These are phyloP conservation scores for Acropora yongei DNA, from an alignment of 64 coral and sea anemone genomes.

Conservation along the genomic window DNA sequence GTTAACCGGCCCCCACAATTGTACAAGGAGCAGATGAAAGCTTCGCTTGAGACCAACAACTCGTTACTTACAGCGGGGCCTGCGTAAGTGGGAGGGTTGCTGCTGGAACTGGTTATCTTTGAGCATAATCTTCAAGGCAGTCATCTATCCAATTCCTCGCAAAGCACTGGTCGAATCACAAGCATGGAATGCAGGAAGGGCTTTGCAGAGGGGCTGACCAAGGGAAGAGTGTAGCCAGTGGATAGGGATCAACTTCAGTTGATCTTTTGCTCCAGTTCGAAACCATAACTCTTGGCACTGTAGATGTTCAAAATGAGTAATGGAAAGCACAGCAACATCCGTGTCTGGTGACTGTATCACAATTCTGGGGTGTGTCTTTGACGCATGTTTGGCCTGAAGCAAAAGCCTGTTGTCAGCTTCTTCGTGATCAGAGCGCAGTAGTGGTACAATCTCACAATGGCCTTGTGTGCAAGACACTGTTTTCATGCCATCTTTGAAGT, in stretches of 20 bases:
- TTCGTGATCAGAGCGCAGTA: neutral
- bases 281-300: constrained; percentile 28
- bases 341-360: constrained; percentile 1
- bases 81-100: neutral
- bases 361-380: neutral
- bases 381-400: constrained; percentile 6
- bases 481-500: neutral
- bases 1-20: neutral
- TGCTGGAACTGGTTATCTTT: neutral
- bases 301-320: neutral
- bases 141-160: constrained; percentile 30
- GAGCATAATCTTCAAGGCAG: neutral
- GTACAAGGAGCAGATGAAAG: constrained; percentile 14
- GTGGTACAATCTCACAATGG: neutral
- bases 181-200: too few relatives aligned
- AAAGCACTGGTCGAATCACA: neutral
- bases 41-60: neutral
- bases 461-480: neutral
- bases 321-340: neutral
- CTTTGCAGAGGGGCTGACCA: too few relatives aligned
- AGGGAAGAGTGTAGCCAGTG: too few relatives aligned
- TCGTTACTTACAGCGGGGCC: neutral
- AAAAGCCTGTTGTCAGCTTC: too few relatives aligned
- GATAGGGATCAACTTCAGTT: constrained; percentile 10
- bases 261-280: constrained; percentile 30